These are phyloP conservation scores for Melanerpes formicivorus DNA, from an alignment of 2,113 vertebrate species.

Conservation along the genomic window DNA sequence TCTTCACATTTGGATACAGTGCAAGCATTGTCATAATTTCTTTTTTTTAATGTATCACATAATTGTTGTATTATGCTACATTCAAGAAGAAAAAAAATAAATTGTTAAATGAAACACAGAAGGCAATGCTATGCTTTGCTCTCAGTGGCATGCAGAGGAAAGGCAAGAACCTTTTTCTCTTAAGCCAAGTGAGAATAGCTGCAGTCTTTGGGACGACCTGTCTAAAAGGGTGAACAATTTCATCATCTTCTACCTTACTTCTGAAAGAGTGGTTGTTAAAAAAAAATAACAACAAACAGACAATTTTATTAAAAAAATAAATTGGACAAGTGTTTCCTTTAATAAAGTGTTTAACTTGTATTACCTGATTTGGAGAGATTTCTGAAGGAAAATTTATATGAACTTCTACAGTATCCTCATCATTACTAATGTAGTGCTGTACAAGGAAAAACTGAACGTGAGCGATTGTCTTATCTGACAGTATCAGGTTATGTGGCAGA, in stretches of 20 bases:
- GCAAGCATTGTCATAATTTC: conserved; percentile 1
- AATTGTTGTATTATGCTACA: not conserved
- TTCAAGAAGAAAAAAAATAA: conserved; percentile 19
- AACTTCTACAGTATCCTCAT: not conserved
- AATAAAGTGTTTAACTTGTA: not conserved
- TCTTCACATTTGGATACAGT: conserved; percentile 35
- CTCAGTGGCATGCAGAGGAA: not conserved
- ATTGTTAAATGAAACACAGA: conserved; percentile 3
- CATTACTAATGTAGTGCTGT: not conserved
- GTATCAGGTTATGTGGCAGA: not conserved
- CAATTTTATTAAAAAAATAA: not conserved
- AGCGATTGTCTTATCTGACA: not conserved
- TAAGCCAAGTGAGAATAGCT: not conserved
- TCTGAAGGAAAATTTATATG: not conserved
- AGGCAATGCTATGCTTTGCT: not conserved
- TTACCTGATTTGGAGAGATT: not conserved
- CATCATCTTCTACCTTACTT: not conserved
- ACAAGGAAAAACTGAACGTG: not conserved
- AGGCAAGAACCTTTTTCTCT: not conserved
- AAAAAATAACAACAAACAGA: not conserved
- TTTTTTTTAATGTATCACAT: conserved; percentile 17
- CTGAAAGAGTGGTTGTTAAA: not conserved
- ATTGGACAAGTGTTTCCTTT: not conserved
- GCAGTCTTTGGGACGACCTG: not conserved
- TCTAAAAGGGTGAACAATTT: not conserved